Conservation (phyloP, 2,113 vertebrate species). For the Oncorhynchus gorbuscha region DNA sequence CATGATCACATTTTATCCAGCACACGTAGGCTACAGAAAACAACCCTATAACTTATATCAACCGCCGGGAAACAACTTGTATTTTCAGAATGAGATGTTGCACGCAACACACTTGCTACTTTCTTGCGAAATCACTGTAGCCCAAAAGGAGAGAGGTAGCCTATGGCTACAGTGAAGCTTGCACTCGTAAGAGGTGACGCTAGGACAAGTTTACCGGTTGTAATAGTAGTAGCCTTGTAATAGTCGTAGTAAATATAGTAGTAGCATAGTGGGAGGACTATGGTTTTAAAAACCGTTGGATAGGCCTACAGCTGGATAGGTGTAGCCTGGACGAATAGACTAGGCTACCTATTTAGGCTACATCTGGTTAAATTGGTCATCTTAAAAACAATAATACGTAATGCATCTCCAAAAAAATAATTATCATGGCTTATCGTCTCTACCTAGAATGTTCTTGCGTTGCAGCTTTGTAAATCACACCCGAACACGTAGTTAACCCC, state of each 20-base stretch:
- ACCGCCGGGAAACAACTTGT: constrained; percentile 11
- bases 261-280: constrained; percentile 26
- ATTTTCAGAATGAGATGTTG: constrained; percentile 25
- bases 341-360: constrained; percentile 34
- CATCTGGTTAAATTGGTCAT: constrained; percentile 53
- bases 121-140: constrained; percentile 36
- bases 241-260: constrained; percentile 52
- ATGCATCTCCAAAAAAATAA: constrained; percentile 67
- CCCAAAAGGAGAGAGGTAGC: constrained; percentile 29
- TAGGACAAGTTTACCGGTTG: constrained; percentile 63
- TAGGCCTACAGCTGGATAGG: background rate
- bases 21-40: background rate
- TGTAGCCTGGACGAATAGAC: constrained; percentile 4
- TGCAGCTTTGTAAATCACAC: constrained; percentile 38
- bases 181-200: constrained; percentile 61
- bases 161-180: constrained; percentile 13
- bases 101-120: constrained; percentile 55
- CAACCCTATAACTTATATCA: constrained; percentile 45
- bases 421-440: constrained; percentile 64
- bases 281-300: background rate
- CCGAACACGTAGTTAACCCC: background rate
- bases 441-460: constrained; percentile 23
- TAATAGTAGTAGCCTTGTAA: constrained; percentile 32
- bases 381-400: constrained; percentile 52
- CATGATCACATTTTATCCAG: background rate